These are phyloP conservation scores for Rhadina sibilatrix DNA, from an alignment of 2,113 vertebrate genomes.

Conservation along the genomic window DNA sequence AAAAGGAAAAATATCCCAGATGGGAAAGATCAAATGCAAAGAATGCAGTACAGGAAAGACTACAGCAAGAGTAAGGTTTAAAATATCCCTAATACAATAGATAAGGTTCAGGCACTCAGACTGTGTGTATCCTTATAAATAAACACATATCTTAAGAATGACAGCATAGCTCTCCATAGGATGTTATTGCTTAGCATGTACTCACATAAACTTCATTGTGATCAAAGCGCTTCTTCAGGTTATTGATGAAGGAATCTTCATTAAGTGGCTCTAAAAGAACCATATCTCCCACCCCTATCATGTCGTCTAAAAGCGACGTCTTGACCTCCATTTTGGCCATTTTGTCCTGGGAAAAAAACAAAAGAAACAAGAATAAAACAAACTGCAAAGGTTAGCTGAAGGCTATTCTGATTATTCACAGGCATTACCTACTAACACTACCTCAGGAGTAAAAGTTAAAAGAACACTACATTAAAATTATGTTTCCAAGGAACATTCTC, in stretches of 20 bases:
- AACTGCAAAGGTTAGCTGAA: background rate
- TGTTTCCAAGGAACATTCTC: background rate
- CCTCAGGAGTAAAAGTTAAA: background rate
- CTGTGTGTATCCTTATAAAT: background rate
- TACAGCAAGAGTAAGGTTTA: background rate
- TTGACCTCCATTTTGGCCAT: constrained; percentile 97
- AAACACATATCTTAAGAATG: background rate
- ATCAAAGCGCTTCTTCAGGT: constrained; percentile 92
- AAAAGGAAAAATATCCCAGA: background rate
- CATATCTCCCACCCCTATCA: constrained; percentile 98
- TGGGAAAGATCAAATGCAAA: background rate
- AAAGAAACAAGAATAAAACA: background rate
- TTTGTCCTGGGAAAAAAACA: constrained; percentile 57
- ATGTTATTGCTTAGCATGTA: background rate
- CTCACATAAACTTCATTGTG: constrained; percentile 96
- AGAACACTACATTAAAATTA: background rate
- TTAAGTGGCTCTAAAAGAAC: constrained; percentile 92
- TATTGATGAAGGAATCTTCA: constrained; percentile 90
- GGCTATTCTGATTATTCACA: background rate
- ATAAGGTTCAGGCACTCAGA: background rate
- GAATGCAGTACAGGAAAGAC: background rate
- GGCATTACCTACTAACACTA: background rate
- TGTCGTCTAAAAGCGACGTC: constrained; percentile 93
- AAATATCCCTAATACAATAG: background rate
- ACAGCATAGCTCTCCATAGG: background rate